Percentiles rank a stretch among this genome's conserved stretches.
Conservation (phyloP, 2,888 invertebrate genomes). For the Aspidapion aeneum region DNA sequence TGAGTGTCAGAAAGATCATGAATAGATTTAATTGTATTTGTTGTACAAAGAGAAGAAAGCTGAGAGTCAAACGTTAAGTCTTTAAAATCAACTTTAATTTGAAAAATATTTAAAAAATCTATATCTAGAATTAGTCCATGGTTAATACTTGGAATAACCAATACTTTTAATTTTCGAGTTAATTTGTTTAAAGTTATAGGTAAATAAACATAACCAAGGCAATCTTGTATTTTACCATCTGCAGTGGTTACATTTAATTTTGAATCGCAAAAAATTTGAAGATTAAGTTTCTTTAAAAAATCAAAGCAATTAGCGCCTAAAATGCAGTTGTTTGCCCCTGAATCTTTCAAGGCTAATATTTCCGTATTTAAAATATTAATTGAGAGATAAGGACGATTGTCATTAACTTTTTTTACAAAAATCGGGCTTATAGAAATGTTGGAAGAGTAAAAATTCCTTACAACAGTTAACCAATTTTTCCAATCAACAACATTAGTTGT, state of each 20-base stretch:
- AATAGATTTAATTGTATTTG: not conserved
- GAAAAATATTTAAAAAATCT: conserved; percentile 7
- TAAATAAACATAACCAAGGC: not conserved
- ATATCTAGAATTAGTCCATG: conserved; percentile 8
- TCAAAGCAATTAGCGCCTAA: conserved; percentile 4
- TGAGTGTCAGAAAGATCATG: not conserved
- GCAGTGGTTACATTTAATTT: conserved; percentile 6
- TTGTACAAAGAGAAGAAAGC: not conserved
- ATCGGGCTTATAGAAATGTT: conserved; percentile 3
- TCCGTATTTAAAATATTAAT: not conserved
- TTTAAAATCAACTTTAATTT: conserved; percentile 5
- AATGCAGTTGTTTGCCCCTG: not conserved
- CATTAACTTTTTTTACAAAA: conserved; percentile 2
- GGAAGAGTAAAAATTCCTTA: not conserved
- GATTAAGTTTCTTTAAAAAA: not conserved
- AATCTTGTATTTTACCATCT: conserved; percentile 5
- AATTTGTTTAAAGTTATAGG: conserved; percentile 6
- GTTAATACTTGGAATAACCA: conserved; percentile 6
- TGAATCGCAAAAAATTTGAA: not conserved
- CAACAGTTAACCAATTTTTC: not conserved
- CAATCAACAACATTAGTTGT: not conserved
- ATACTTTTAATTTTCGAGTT: conserved; percentile 3
- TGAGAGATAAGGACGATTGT: conserved; percentile 6
- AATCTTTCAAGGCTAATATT: conserved; percentile 9
- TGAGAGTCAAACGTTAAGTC: not conserved